A percentile compares a stretch with the other conserved stretches of the same genome.
phyloP scores from a whole-genome alignment of 1,140 invertebrate genomes.

The Drosophila sechellia region DNA sequence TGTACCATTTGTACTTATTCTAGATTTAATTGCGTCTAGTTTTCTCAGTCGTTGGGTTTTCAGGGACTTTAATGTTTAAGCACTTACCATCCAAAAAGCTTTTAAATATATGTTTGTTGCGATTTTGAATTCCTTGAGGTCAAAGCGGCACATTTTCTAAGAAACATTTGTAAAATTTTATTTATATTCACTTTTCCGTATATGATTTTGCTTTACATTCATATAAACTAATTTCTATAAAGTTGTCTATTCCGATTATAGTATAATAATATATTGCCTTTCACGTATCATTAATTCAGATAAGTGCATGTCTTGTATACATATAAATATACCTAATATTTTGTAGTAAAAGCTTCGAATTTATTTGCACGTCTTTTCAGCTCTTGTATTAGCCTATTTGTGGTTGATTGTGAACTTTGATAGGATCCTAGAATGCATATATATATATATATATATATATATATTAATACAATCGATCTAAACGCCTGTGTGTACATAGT shows the following conservation, averaged over 20 bases:
- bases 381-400: conserved; percentile 52
- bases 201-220: conserved; percentile 49
- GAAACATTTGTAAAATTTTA: conserved; percentile 57
- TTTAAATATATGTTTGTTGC: too few species aligned
- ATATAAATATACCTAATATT: conserved; percentile 53
- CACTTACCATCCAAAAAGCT: too few species aligned
- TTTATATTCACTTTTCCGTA: conserved; percentile 32
- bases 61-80: neutral
- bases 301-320: conserved; percentile 54
- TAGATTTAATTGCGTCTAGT: neutral
- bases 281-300: conserved; percentile 35
- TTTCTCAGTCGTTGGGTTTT: neutral
- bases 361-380: conserved; percentile 64
- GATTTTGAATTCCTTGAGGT: neutral
- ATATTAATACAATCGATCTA: neutral
- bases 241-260: conserved; percentile 45
- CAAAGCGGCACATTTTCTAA: conserved; percentile 28
- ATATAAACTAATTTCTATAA: conserved; percentile 50
- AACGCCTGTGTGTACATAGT: conserved; percentile 19
- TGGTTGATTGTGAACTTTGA: conserved; percentile 39
- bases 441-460: neutral
- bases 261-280: conserved; percentile 50
- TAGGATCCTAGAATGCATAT: conserved; percentile 29
- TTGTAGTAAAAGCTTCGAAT: conserved; percentile 53
- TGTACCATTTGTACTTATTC: conserved; percentile 2